phyloP scores from a whole-genome alignment of 2,888 invertebrate species.

The Nowickia ferox region DNA sequence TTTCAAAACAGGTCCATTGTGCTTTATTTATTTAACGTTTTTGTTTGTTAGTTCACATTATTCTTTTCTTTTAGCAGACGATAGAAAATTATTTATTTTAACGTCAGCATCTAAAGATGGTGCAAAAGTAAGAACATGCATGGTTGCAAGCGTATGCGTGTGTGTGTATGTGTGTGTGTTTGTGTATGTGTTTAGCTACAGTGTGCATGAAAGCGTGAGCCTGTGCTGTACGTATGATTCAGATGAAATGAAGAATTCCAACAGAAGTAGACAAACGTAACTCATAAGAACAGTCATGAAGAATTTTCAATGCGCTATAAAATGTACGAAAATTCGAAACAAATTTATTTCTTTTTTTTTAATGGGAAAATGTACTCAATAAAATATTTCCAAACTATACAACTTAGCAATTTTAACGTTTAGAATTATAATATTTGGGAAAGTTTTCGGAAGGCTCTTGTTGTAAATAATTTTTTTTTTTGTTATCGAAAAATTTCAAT shows the following conservation, averaged over 20 bases:
- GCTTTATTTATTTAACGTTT: constrained; percentile 17
- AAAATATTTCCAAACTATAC: not conserved
- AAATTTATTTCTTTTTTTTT: not conserved
- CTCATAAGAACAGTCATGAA: not conserved
- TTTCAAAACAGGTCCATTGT: constrained; percentile 27
- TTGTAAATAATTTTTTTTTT: not conserved
- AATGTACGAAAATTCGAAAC: not conserved
- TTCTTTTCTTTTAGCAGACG: constrained; percentile 56
- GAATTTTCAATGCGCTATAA: constrained; percentile 17
- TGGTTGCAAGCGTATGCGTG: not conserved
- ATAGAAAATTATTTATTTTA: constrained; percentile 72
- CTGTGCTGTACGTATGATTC: not conserved
- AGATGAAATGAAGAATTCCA: constrained; percentile 5
- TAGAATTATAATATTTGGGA: not conserved
- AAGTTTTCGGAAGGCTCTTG: too few relatives aligned
- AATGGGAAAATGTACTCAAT: not conserved
- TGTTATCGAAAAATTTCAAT: not conserved
- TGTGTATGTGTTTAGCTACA: not conserved
- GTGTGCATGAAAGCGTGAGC: not conserved
- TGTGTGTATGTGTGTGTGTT: not conserved
- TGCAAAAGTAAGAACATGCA: constrained; percentile 5
- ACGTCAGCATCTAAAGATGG: constrained; percentile 65
- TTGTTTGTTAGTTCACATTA: not conserved
- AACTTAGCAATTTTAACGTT: not conserved
- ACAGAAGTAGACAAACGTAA: not conserved